Conservation (phyloP, 2,797 vertebrate genomes). For the Myiothlypis coronata region DNA sequence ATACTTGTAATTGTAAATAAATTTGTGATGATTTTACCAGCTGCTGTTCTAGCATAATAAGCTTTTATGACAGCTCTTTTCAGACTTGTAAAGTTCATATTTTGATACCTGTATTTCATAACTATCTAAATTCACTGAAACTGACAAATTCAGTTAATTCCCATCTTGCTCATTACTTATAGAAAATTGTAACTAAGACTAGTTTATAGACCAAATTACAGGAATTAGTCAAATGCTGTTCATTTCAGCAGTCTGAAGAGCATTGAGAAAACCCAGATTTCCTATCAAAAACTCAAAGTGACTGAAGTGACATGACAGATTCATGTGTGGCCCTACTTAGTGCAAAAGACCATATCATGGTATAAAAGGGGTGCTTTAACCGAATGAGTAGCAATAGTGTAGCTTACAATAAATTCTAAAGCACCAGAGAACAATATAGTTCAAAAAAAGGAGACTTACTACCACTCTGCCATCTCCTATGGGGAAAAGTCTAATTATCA, state of each 20-base stretch:
- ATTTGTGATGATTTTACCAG: not conserved
- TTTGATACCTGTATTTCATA: conserved; percentile 38
- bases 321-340: not conserved
- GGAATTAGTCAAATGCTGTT: not conserved
- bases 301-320: not conserved
- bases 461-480: not conserved
- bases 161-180: not conserved
- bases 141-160: conserved; percentile 21
- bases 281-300: not conserved
- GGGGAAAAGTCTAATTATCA: not conserved
- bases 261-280: not conserved
- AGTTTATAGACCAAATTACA: not conserved
- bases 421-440: not conserved
- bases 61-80: not conserved
- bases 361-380: not conserved
- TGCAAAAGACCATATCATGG: not conserved
- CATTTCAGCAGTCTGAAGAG: not conserved
- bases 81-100: not conserved
- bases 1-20: not conserved
- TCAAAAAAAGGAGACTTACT: not conserved
- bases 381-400: not conserved
- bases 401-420: not conserved
- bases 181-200: not conserved
- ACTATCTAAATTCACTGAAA: conserved; percentile 14
- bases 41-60: not conserved